Conservation (phyloP, 1,140 invertebrate species). For the Mylabris phalerata region DNA sequence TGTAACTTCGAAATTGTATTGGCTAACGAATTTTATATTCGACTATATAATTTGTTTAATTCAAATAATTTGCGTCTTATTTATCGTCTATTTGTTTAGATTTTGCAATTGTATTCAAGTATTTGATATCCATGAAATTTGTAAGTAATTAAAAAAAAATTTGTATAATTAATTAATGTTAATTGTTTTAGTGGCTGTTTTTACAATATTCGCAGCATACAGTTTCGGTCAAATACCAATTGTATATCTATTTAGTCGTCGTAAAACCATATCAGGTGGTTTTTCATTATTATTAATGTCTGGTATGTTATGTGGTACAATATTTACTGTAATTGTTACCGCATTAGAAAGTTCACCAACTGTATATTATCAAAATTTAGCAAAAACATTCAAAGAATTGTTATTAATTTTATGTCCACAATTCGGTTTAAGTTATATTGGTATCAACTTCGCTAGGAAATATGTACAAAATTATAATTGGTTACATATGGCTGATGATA, state of each 20-base stretch:
- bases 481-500: constrained; percentile 11
- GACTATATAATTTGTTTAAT: constrained; percentile 39
- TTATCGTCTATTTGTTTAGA: background rate
- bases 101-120: background rate
- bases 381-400: constrained; percentile 16
- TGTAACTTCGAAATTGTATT: constrained; percentile 49
- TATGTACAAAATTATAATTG: constrained; percentile 31
- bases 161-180: background rate
- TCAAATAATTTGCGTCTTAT: background rate
- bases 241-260: constrained; percentile 33
- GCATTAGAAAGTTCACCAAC: constrained; percentile 23
- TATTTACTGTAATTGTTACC: constrained; percentile 23
- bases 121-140: constrained; percentile 13
- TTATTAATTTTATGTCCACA: constrained; percentile 27
- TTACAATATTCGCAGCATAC: constrained; percentile 25
- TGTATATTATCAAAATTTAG: constrained; percentile 17
- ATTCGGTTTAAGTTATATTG: constrained; percentile 24
- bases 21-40: constrained; percentile 51
- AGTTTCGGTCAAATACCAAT: constrained; percentile 30
- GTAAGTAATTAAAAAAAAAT: constrained; percentile 16
- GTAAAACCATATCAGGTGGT: constrained; percentile 27
- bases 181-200: constrained; percentile 23
- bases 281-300: constrained; percentile 29
- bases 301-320: constrained; percentile 30
- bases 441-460: constrained; percentile 25